Evolutionary conservation across 2,888 invertebrate genomes (phyloP), one percentile per base, ranked within the genome.

Genomic region (Enoplolaimus lenunculus): DNA sequence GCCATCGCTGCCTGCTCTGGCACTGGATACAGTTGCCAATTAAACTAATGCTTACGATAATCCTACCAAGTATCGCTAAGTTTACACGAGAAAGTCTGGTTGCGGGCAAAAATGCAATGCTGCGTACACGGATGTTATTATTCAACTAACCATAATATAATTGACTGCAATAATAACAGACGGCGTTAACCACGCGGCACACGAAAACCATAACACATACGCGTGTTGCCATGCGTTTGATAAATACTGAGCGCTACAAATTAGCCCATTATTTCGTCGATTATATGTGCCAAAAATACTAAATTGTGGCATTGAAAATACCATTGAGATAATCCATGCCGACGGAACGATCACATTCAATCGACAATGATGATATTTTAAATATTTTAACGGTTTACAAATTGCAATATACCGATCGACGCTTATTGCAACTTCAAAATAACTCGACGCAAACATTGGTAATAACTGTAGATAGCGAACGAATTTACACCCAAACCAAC

Each of bases 401-500:
- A 85, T 84, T 29, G 84, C 84, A 76, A 82, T 65, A 72, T 75
- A 79, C 26, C 79, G 73, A 73, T 79, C 79, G n/a, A 76, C 75
- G 35, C 75, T 75, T 59, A 79, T 78, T 13, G 79, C 78, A 1
- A 82, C 80, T 21, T 81, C 74, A 3, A 81, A 75, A 78, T 87
- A 87, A 3, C 87, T 86, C 75, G 86, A 87, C 71, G 87, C 82
- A 80, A 87, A 87, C 30, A 86, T 85, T 1, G 87, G 87, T 59
- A 87, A 78, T 0, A 87, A 85, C 78, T 88, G 88, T 26, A 85
- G 82, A 78, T 86, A 88, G 78, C 87, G 87, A 70, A 88, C 85
- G 34, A 85, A 71, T 78, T 87, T 87, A 75, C 84, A 84, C 26
- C 81, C 71, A 69, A 81, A 77, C 72, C 81, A 78, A 1, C 82